Evolutionary conservation across 2,888 invertebrate genomes (phyloP), one percentile per base, ranked within the genome.

Genomic region (Drosophila birchii): DNA sequence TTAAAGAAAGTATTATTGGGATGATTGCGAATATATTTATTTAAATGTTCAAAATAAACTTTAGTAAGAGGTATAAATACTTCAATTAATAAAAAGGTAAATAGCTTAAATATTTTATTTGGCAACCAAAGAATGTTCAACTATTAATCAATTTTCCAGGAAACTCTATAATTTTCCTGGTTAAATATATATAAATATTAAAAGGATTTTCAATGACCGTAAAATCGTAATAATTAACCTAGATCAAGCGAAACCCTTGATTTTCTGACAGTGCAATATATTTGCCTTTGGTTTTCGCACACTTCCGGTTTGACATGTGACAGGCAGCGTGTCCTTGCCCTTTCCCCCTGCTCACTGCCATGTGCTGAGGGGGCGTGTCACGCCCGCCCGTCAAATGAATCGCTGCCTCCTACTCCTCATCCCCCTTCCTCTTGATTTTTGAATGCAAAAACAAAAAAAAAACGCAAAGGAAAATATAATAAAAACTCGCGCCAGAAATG

Each of bases 241-340:
- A 14, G 11, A 14, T 26, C 16, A 44, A n/a, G n/a, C 4, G 16
- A n/a, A 60, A n/a, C 9, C n/a, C 6, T 8, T 57, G 9, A 20
- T 47, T 73, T 73, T 57, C 5, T 23, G 7, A 14, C 57, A 74
- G 72, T 73, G 75, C 55, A 55, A 49, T 57, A 38, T 57, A 43
- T 53, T 55, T 58, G 66, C 43, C 38, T 66, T 74, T 34, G 66
- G 63, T 78, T 80, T 88, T 78, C 81, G 76, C 75, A 78, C 78
- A 84, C 84, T 82, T 89, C 90, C 88, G 81, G 84, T 78, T 86
- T 90, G 87, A 86, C 90, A 90, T 89, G 88, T 90, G 90, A 89
- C 89, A 85, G 78, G 80, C 81, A 84, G 80, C 85, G 81, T 69
- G 76, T 76, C 77, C 67, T 60, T 61, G 59, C 51, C 47, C 39